Base-by-base conservation (phyloP, 2,888 invertebrate genomes). In the Adineta ricciae region DNA sequence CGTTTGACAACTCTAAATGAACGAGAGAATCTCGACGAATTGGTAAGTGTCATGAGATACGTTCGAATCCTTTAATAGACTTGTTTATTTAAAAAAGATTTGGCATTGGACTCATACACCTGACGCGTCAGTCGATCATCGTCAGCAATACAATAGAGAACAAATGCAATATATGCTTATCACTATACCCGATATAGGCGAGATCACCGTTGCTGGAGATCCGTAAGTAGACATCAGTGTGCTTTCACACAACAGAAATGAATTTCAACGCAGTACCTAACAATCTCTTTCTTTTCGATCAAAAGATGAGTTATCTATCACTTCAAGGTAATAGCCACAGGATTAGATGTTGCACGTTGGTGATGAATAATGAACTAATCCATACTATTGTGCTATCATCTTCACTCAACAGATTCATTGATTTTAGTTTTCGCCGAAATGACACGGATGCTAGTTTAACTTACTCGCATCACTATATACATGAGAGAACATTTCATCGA, bases 21-120 rank as follows among this genome's bases (percentile, higher is more conserved):
- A 2, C 38, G 24, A 11, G 78, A 78, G 9, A 24, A n/a, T n/a
- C n/a, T 9, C 11, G 1, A 16, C 1, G 41, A 41, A 24, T 78
- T 78, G 11, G 78, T 78, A 78, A 78, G 78, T 41, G 38, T 78
- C 41, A 41, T 21, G 38, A 8, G 24, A 24, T 2, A 3, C 41
- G 3, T 0, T 78, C 41, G 14, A 8, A 19, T 41, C 38, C 24
- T 24, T 41, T 78, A 9, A 36, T 21, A 7, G 21, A 11, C 19
- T 38, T 38, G 32, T 72, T 72, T 32, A 21, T 32, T 27, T 9
- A 38, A 7, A 11, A 72, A 38, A 78, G 78, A 78, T 78, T 78
- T 78, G 78, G 78, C 78, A 78, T 41, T 78, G 78, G 78, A 78
- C 78, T 21, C 78, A 78, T 38, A 73, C 73, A 73, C 21, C 73